Base-by-base conservation (phyloP, 2,113 vertebrate genomes). In the Dissostichus mawsoni region DNA sequence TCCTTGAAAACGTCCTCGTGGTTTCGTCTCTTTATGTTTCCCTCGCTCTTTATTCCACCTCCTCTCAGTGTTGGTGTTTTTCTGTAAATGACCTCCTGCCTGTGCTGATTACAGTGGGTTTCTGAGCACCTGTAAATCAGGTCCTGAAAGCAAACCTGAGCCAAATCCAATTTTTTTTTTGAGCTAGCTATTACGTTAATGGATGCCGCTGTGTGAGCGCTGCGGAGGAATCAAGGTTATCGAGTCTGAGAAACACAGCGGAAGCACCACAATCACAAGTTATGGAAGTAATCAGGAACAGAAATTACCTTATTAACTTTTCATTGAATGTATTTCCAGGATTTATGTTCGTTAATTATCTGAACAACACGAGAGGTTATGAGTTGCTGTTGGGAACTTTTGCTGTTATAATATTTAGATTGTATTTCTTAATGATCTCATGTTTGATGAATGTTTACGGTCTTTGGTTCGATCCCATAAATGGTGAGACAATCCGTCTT, bases 101-200 rank as follows among this genome's bases (percentile, higher is more conserved):
- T 0, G 6, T 6, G 45, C 72, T 61, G 75, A 84, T 87, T 73
- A 64, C 47, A 14, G 69, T 62, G 66, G 62, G 17, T 8, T 56
- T 61, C 69, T 29, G 52, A 73, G 69, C 44, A 45, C 44, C 73
- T 69, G 52, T 67, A 67, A 78, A 73, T 78, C 58, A 52, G 69
- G 6, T 45, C 59, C 44, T 13, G 9, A 76, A 52, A 82, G 57
- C 47, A 48, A 41, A 16, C 18, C 17, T 63, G 64, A 74, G 63
- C 41, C 4, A 71, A 82, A 84, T 74, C 59, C 59, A 66, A 77
- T 84, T 77, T 51, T 20, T 84, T 84, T 77, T 51, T 20, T 50
- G 48, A n/a, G 44, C 47, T 7, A 64, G 73, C 58, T 62, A 69
- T 69, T 72, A 58, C n/a, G 56, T 67, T 56, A 85, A 69, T 25